phyloP scores from a whole-genome alignment of 2,888 invertebrate genomes.

The Graphium colonna region DNA sequence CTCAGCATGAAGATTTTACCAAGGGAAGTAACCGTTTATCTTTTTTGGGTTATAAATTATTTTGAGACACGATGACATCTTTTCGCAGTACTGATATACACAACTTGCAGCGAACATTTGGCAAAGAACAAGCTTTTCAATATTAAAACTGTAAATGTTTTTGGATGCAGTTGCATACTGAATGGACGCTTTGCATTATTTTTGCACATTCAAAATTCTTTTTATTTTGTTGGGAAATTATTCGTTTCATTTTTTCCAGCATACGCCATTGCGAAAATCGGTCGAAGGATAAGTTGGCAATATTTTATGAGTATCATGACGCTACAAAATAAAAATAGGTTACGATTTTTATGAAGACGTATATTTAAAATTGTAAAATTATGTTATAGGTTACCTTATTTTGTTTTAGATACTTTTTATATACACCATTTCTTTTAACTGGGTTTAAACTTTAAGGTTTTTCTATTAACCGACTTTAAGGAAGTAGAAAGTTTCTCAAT shows the following conservation, averaged over 20 bases:
- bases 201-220: neutral
- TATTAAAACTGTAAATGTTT: slow-evolving; percentile 1
- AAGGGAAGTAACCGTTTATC: neutral
- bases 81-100: slow-evolving; percentile 8
- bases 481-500: too few species aligned
- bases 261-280: neutral
- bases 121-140: slow-evolving; percentile 8
- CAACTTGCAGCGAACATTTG: slow-evolving; percentile 17
- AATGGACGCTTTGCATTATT: neutral
- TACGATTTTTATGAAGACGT: too few species aligned
- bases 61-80: slow-evolving; percentile 5
- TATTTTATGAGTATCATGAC: too few species aligned
- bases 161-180: neutral
- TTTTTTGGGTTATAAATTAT: slow-evolving; percentile 5
- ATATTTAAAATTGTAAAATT: too few species aligned
- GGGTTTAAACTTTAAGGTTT: too few species aligned
- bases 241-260: neutral
- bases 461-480: too few species aligned
- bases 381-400: too few species aligned
- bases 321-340: too few species aligned
- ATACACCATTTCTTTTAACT: too few species aligned
- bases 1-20: neutral
- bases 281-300: too few species aligned
- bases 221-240: neutral
- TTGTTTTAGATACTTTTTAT: too few species aligned